A percentile compares a stretch with the other conserved stretches of the same genome.
These are phyloP conservation scores for Anguilla megastoma DNA, from an alignment of 2,797 vertebrate species.

Conservation along the genomic window DNA sequence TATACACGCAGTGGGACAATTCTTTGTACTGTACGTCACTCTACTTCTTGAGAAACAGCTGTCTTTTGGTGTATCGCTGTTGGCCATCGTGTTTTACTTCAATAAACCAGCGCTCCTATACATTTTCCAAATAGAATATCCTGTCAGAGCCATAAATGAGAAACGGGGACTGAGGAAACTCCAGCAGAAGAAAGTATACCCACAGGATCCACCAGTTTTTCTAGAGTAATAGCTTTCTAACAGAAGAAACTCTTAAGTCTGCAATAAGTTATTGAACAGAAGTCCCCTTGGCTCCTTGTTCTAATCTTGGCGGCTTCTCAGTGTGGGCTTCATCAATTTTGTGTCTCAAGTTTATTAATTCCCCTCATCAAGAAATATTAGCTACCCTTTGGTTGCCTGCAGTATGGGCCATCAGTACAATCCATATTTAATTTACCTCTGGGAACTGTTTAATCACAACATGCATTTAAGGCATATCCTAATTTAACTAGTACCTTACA, in stretches of 20 bases:
- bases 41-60: neutral
- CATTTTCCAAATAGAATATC: neutral
- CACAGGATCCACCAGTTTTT: neutral
- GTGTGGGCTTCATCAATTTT: neutral
- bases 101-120: neutral
- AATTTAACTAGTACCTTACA: neutral
- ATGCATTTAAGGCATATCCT: neutral
- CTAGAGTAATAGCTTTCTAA: neutral
- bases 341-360: neutral
- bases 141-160: neutral
- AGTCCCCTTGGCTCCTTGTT: neutral
- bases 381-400: neutral
- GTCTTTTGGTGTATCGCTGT: neutral
- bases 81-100: neutral
- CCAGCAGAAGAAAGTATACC: slow-evolving; percentile 2
- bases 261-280: neutral
- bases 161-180: neutral
- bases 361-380: neutral
- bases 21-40: neutral
- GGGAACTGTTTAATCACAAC: neutral
- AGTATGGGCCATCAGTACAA: neutral
- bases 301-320: neutral
- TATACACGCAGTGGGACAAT: neutral
- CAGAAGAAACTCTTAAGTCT: neutral
- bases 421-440: neutral